Conservation (phyloP, 2,113 vertebrate genomes). For the Lampris megalopsis region DNA sequence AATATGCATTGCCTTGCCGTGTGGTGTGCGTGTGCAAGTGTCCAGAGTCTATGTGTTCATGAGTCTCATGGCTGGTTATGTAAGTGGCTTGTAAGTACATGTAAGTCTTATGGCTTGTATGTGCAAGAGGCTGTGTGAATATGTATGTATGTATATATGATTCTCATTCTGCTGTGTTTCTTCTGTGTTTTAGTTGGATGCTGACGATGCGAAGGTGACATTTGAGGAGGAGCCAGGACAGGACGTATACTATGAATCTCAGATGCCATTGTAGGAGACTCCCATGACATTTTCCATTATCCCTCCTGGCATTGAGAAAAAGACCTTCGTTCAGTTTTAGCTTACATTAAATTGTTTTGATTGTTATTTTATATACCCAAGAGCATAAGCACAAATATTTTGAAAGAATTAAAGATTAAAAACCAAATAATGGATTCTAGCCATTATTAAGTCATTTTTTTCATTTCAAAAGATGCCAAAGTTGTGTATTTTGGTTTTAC, state of each 20-base stretch:
- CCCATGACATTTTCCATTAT: constrained; percentile 21
- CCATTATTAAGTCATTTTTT: background rate
- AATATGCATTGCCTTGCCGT: no score
- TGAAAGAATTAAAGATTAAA: constrained; percentile 1
- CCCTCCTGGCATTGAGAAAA: constrained; percentile 24
- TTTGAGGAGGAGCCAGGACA: constrained; percentile 89
- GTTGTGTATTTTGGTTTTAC: no score
- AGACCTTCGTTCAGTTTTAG: constrained; percentile 41
- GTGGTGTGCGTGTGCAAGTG: no score
- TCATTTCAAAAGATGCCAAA: background rate
- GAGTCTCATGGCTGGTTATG: no score
- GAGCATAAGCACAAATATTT: constrained; percentile 14
- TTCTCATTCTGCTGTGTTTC: background rate
- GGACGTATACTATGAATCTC: constrained; percentile 91
- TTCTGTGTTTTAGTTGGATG: constrained; percentile 87
- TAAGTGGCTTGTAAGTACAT: background rate
- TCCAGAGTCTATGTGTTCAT: no score
- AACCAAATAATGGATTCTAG: background rate
- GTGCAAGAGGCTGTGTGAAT: background rate
- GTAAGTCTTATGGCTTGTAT: background rate
- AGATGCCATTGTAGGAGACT: constrained; percentile 86
- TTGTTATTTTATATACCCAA: background rate
- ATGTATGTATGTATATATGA: background rate
- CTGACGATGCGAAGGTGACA: constrained; percentile 84
- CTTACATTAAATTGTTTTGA: constrained; percentile 19